A percentile compares a stretch with the other conserved stretches of the same genome.
Evolutionary conservation across 2,888 invertebrate species (phyloP).

Genomic region (Melipona bicolor): DNA sequence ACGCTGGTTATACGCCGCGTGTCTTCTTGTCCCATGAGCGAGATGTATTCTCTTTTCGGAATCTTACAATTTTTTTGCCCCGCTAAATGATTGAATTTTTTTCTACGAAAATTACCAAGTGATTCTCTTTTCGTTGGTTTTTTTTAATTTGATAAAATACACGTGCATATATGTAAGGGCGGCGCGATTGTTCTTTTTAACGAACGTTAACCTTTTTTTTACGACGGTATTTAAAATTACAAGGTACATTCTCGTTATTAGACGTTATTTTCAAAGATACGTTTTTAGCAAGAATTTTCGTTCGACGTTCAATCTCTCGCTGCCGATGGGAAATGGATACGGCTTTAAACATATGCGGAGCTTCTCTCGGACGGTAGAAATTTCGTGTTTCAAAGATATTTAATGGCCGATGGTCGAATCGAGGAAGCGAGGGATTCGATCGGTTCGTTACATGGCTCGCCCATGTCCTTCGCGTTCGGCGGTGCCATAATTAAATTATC

Average conservation of each 20-base stretch:
- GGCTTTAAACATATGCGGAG: neutral
- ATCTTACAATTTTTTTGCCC: too few relatives aligned
- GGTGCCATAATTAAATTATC: slow-evolving; percentile 67
- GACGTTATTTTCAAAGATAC: neutral
- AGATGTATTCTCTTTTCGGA: neutral
- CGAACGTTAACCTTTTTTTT: neutral
- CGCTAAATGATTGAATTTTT: too few relatives aligned
- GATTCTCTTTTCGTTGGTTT: neutral
- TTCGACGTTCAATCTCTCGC: neutral
- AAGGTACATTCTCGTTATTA: too few relatives aligned
- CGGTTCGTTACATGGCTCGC: slow-evolving; percentile 25
- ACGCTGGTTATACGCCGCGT: neutral
- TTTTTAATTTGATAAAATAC: neutral
- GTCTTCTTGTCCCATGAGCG: slow-evolving; percentile 15
- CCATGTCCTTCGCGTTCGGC: slow-evolving; percentile 41
- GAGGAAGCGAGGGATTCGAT: slow-evolving; percentile 28
- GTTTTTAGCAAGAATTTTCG: neutral
- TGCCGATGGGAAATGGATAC: neutral
- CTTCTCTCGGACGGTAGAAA: neutral
- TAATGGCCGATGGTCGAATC: slow-evolving; percentile 24
- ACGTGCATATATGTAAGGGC: too few relatives aligned
- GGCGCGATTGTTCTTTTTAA: neutral
- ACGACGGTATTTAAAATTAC: neutral
- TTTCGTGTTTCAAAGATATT: slow-evolving; percentile 29
- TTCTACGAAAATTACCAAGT: neutral